These are phyloP conservation scores for Cryptocheilus praepositus DNA, from an alignment of 2,888 invertebrate species.

Conservation along the genomic window DNA sequence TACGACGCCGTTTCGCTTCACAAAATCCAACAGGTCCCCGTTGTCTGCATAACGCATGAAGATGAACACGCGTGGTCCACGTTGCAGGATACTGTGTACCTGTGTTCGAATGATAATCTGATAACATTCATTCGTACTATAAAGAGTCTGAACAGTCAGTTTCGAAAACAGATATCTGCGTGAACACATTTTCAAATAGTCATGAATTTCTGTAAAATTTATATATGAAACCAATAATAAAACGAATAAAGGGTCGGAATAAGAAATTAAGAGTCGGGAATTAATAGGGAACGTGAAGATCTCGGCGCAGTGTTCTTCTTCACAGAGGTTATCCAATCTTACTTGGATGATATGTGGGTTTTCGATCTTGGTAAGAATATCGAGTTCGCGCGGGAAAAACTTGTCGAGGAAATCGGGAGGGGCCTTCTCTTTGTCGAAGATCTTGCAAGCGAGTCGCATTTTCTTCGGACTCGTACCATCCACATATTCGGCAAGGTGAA, in stretches of 20 bases:
- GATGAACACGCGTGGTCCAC: conserved; percentile 89
- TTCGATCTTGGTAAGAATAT: conserved; percentile 91
- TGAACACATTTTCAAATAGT: too few relatives aligned
- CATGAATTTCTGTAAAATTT: too few relatives aligned
- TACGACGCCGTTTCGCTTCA: conserved; percentile 85
- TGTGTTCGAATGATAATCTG: conserved; percentile 74
- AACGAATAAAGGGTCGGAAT: too few relatives aligned
- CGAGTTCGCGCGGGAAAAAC: conserved; percentile 95
- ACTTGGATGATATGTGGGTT: conserved; percentile 92
- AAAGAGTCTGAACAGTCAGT: too few relatives aligned
- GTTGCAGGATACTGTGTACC: conserved; percentile 90
- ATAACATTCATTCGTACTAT: too few relatives aligned
- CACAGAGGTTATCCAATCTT: conserved; percentile 20
- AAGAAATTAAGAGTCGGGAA: too few relatives aligned
- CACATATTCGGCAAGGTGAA: conserved; percentile 89
- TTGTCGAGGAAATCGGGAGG: conserved; percentile 92
- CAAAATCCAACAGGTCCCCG: conserved; percentile 91
- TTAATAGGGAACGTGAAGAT: neutral
- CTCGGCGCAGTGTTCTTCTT: too few relatives aligned
- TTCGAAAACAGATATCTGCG: too few relatives aligned
- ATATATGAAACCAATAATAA: too few relatives aligned
- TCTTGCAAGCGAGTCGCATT: conserved; percentile 90
- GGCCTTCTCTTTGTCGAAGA: conserved; percentile 92
- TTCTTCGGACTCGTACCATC: conserved; percentile 83
- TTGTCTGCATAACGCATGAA: conserved; percentile 94